Percentiles rank a stretch among this genome's conserved stretches.
phyloP scores from a whole-genome alignment of 2,797 vertebrate species.

The Poecile montanus region DNA sequence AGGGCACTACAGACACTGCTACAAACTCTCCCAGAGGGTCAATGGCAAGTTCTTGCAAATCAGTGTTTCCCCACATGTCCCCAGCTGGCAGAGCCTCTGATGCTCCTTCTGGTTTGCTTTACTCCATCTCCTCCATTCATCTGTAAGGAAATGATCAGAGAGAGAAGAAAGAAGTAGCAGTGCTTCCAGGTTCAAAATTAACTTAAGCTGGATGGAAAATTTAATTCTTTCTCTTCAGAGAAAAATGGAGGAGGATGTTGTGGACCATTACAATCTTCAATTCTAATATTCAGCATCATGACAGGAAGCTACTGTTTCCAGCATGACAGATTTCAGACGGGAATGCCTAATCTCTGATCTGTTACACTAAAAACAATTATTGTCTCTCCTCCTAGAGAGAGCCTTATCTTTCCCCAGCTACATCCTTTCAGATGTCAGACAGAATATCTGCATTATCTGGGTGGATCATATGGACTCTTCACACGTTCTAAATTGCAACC shows the following conservation, averaged over 20 bases:
- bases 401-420: constrained; percentile 61
- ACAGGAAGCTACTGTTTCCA: constrained; percentile 67
- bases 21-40: neutral
- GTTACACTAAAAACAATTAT: constrained; percentile 72
- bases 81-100: constrained; percentile 2
- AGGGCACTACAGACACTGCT: neutral
- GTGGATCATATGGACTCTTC: constrained; percentile 61
- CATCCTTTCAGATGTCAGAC: constrained; percentile 64
- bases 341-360: constrained; percentile 68
- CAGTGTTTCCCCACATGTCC: neutral
- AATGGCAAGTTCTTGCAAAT: neutral
- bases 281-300: constrained; percentile 57
- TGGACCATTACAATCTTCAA: neutral
- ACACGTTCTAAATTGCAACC: neutral
- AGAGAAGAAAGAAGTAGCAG: constrained; percentile 5
- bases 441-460: constrained; percentile 64
- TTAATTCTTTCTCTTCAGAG: constrained; percentile 21
- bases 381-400: constrained; percentile 67
- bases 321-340: constrained; percentile 18
- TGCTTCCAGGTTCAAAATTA: constrained; percentile 45
- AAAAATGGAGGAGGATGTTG: constrained; percentile 1
- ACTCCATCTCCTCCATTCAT: neutral
- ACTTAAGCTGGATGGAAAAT: constrained; percentile 46
- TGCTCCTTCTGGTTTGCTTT: constrained; percentile 1
- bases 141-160: neutral